These are phyloP conservation scores for Clarias gariepinus DNA, from an alignment of 2,113 vertebrate genomes.

Conservation along the genomic window DNA sequence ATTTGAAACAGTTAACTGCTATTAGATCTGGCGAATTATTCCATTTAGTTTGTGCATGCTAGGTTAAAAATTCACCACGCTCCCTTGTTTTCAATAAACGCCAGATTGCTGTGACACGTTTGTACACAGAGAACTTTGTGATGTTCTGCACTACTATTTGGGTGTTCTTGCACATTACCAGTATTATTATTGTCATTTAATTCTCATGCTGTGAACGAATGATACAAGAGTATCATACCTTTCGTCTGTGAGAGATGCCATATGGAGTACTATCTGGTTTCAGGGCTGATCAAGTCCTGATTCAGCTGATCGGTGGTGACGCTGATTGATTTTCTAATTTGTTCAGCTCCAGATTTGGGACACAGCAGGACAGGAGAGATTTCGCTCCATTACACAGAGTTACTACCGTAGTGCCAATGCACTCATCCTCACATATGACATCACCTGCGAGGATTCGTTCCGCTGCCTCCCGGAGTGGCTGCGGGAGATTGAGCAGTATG, in stretches of 20 bases:
- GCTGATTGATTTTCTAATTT: conserved; percentile 40
- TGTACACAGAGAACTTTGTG: not conserved
- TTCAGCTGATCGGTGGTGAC: conserved; percentile 23
- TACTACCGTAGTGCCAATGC: conserved; percentile 98
- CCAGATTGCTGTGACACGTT: not conserved
- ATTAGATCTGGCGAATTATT: not conserved
- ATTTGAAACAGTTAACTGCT: not conserved
- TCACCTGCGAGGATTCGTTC: conserved; percentile 98
- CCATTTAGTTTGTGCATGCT: not conserved
- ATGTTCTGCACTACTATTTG: not conserved
- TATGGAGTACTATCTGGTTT: not conserved
- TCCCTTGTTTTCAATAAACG: not conserved
- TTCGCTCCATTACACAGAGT: conserved; percentile 98
- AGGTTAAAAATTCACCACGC: not conserved
- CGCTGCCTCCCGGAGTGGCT: conserved; percentile 98
- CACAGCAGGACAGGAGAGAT: conserved; percentile 96
- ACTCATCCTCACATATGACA: conserved; percentile 97
- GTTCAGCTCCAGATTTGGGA: conserved; percentile 98
- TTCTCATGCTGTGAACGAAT: not conserved
- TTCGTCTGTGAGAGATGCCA: not conserved
- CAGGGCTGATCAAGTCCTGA: not conserved
- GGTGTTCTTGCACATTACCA: not conserved
- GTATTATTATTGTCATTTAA: not conserved
- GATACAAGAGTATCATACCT: not conserved
- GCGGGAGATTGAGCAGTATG: conserved; percentile 96